Conservation (phyloP, 1,140 invertebrate genomes). For the Octopus bimaculoides region DNA sequence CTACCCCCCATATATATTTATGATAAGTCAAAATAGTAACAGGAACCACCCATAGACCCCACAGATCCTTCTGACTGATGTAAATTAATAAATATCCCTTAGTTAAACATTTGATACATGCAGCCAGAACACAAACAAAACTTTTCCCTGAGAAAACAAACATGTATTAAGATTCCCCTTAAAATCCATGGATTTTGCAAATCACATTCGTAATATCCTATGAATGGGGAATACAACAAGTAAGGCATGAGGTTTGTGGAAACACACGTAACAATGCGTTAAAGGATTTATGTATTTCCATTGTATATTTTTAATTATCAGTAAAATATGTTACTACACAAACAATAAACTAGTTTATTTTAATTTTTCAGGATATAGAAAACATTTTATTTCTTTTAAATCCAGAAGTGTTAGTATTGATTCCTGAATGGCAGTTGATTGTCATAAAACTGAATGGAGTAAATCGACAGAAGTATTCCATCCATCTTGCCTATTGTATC, state of each 20-base stretch:
- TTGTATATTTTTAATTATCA: not conserved
- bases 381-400: slow-evolving; percentile 2
- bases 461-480: not conserved
- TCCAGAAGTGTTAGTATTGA: slow-evolving; percentile 6
- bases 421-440: not conserved
- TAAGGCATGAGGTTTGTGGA: not conserved
- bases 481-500: slow-evolving; percentile 49
- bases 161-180: not conserved
- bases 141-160: too few relatives aligned
- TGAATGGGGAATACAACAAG: not conserved
- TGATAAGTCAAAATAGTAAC: too few relatives aligned
- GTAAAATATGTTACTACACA: not conserved
- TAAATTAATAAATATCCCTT: too few relatives aligned
- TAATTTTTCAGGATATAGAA: slow-evolving; percentile 8
- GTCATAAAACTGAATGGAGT: slow-evolving; percentile 7
- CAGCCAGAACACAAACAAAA: too few relatives aligned
- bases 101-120: too few relatives aligned
- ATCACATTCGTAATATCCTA: not conserved
- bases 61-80: too few relatives aligned
- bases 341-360: not conserved
- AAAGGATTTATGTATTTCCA: not conserved
- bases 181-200: not conserved
- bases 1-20: too few relatives aligned
- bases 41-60: too few relatives aligned
- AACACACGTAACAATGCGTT: not conserved